phyloP scores from a whole-genome alignment of 2,113 vertebrate species.

The Poeciliopsis retropinna region DNA sequence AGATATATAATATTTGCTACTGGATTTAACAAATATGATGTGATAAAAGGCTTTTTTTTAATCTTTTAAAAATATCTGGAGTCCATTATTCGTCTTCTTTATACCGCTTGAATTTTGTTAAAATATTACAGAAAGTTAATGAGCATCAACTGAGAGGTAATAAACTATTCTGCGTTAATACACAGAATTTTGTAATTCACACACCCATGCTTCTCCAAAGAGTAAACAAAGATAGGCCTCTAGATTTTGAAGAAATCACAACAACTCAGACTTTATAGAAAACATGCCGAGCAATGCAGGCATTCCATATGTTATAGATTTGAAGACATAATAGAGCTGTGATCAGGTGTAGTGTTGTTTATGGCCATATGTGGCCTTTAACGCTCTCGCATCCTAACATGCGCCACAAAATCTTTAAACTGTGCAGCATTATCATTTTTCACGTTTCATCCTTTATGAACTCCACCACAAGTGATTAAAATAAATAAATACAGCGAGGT shows the following conservation, averaged over 20 bases:
- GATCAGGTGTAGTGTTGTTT: background rate
- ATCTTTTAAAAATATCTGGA: too few relatives aligned
- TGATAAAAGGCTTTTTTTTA: too few relatives aligned
- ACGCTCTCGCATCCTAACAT: background rate
- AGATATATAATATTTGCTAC: too few relatives aligned
- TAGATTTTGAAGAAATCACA: conserved; percentile 3
- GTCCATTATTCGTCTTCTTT: too few relatives aligned
- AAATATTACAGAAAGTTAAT: background rate
- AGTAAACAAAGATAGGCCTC: background rate
- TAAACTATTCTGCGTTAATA: background rate
- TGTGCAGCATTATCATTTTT: conserved; percentile 8
- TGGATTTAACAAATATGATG: too few relatives aligned
- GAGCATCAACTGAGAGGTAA: background rate
- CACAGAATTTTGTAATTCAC: background rate
- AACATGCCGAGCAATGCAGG: background rate
- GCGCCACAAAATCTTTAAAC: background rate
- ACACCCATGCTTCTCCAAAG: background rate
- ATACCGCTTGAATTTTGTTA: too few relatives aligned
- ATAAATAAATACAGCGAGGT: conserved; percentile 46
- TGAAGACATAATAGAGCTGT: background rate
- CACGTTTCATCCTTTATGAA: conserved; percentile 19
- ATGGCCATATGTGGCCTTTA: background rate
- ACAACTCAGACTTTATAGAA: background rate
- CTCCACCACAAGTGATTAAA: conserved; percentile 32
- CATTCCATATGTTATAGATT: background rate